Evolutionary conservation across 1,140 invertebrate species (phyloP), one percentile per base, ranked within the genome.

Genomic region (Cotesia glomerata): DNA sequence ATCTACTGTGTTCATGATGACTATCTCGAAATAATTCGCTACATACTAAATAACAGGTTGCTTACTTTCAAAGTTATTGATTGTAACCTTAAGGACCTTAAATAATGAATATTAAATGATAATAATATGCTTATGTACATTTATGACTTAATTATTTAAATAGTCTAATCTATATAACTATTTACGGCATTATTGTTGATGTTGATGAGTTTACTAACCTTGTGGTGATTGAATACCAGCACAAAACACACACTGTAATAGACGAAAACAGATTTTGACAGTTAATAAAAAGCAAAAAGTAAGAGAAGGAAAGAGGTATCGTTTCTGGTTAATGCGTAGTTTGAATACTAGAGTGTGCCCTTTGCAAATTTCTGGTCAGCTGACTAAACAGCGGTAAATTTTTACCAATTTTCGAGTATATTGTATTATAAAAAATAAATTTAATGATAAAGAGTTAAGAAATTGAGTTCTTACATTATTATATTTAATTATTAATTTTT

Each of bases 1-100:
- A 85, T 94, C 92, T 72, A 95, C 87, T 65, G 90, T 90, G 81
- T 91, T 91, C 92, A 93, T 75, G 9, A 34, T 69, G 34, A 54
- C 35, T 65, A 11, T 35, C 18, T 14, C 13, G 18, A 54, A 58
- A 8, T 36, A 9, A 18, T 39, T 61, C 26, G 39, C 26, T 54
- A 59, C 73, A 74, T 74, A 71, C 59, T 70, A 16, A 9, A 49
- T 36, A 14, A 58, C 56, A 26, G 16, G n/a, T 16, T 54, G 52
- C 36, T 36, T 8, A 14, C 8, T 4, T 45, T 11, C 7, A 45
- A 11, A 45, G 34, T 35, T 45, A 36, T 32, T 26, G 36, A 51
- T 65, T 35, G 7, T 26, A 5, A 62, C 11, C 34, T 26, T 5
- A 62, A 62, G 11, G 9, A 36, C 59, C 34, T 62, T 11, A 35